Evolutionary conservation across 2,113 vertebrate species (phyloP).

Genomic region (Gallinago jamesoni): DNA sequence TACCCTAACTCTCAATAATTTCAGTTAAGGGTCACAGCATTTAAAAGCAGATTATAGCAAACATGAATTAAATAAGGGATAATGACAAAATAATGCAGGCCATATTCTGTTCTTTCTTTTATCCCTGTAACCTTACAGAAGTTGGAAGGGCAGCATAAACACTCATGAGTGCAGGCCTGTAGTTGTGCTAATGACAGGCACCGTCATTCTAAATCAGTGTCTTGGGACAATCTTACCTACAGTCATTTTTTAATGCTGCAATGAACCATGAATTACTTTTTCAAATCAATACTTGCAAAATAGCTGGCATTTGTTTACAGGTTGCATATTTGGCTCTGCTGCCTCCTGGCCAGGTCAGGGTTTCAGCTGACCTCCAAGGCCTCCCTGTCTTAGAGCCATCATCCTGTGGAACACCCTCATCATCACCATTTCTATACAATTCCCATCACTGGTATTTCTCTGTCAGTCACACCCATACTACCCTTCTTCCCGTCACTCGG

Average conservation of each 20-base stretch:
- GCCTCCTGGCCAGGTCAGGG: not conserved
- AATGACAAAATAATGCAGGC: not conserved
- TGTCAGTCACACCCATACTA: not conserved
- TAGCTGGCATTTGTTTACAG: not conserved
- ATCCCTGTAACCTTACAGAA: not conserved
- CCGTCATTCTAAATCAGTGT: not conserved
- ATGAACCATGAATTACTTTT: not conserved
- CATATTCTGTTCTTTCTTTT: not conserved
- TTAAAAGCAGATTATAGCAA: not conserved
- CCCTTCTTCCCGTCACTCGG: not conserved
- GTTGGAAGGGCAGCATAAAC: not conserved
- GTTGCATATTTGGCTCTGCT: not conserved
- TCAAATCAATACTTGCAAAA: not conserved
- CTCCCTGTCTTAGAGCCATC: not conserved
- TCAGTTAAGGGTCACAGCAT: not conserved
- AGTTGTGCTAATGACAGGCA: not conserved
- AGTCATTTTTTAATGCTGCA: not conserved
- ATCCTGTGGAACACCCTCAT: not conserved
- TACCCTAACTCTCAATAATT: not conserved
- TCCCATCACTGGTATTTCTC: not conserved
- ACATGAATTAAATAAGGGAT: not conserved
- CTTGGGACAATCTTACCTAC: not conserved
- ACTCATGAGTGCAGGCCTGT: not conserved
- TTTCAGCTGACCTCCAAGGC: not conserved
- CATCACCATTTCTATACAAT: not conserved